Conservation (phyloP, 2,888 invertebrate genomes). For the Drosophila mercatorum region DNA sequence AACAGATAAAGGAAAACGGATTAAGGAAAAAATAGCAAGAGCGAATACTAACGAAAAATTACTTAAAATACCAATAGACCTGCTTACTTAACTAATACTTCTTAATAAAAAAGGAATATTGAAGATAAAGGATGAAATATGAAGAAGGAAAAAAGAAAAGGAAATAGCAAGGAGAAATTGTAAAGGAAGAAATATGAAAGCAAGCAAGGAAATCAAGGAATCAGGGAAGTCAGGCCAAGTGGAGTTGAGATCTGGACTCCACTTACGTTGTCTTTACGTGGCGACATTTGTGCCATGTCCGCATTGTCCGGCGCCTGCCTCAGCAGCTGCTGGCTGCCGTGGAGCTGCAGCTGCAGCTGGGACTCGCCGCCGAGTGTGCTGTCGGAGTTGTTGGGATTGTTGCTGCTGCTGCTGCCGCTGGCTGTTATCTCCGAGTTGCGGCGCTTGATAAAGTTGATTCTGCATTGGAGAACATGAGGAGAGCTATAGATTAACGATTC, state of each 20-base stretch:
- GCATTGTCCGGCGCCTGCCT: slow-evolving; percentile 61
- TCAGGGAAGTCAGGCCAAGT: neutral
- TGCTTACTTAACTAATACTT: too few relatives aligned
- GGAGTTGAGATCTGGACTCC: neutral
- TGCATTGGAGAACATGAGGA: slow-evolving; percentile 32
- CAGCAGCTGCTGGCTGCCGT: slow-evolving; percentile 73
- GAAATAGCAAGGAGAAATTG: too few relatives aligned
- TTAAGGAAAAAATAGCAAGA: neutral
- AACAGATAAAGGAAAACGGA: neutral
- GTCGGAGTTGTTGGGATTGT: slow-evolving; percentile 81
- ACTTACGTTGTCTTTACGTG: slow-evolving; percentile 84
- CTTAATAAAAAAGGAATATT: too few relatives aligned
- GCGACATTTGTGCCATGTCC: slow-evolving; percentile 80
- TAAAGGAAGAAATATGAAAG: too few relatives aligned
- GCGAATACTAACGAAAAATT: too few relatives aligned
- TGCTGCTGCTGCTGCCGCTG: slow-evolving; percentile 67
- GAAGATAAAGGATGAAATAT: too few relatives aligned
- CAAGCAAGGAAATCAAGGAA: neutral
- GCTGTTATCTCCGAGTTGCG: slow-evolving; percentile 83
- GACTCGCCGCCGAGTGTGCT: slow-evolving; percentile 82
- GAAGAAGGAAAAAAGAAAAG: too few relatives aligned
- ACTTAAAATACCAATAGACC: too few relatives aligned
- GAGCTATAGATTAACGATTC: too few relatives aligned
- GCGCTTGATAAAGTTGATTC: slow-evolving; percentile 84
- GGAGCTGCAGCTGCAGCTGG: slow-evolving; percentile 65